phyloP scores from a whole-genome alignment of 2,113 vertebrate species.

The Diadophis punctatus region DNA sequence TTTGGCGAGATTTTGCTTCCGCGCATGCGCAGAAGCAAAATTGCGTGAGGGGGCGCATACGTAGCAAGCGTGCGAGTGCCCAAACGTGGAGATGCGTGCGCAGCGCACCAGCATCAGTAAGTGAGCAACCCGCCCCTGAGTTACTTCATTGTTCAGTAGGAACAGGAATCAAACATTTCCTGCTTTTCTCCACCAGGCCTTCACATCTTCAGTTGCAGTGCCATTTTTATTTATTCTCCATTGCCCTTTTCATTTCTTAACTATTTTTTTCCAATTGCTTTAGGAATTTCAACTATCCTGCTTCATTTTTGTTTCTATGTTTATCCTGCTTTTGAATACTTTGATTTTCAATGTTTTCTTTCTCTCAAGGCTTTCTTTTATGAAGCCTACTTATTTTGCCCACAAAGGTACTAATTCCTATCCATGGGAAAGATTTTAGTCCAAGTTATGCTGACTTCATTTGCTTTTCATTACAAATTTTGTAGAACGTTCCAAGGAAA shows the following conservation, averaged over 20 bases:
- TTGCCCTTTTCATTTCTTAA: not conserved
- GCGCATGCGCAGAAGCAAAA: too few relatives aligned
- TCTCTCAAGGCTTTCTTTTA: not conserved
- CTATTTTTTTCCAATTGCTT: not conserved
- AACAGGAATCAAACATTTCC: not conserved
- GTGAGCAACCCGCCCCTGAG: too few relatives aligned
- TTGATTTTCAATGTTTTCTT: not conserved
- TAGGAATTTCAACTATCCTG: not conserved
- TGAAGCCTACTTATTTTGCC: not conserved
- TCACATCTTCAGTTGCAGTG: not conserved
- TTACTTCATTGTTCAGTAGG: not conserved
- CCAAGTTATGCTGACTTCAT: not conserved
- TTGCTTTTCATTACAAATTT: not conserved
- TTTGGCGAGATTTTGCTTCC: too few relatives aligned
- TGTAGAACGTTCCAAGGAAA: not conserved
- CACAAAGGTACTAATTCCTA: not conserved
- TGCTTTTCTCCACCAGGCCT: not conserved
- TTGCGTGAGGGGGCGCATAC: too few relatives aligned
- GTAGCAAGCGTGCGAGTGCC: too few relatives aligned
- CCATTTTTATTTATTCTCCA: not conserved
- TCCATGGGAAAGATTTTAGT: not conserved
- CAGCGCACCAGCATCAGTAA: too few relatives aligned
- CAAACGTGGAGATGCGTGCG: too few relatives aligned
- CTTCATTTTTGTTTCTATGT: not conserved
- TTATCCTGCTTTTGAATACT: not conserved